Evolutionary conservation across 2,113 vertebrate species (phyloP).

Genomic region (Lagenorhynchus albirostris): DNA sequence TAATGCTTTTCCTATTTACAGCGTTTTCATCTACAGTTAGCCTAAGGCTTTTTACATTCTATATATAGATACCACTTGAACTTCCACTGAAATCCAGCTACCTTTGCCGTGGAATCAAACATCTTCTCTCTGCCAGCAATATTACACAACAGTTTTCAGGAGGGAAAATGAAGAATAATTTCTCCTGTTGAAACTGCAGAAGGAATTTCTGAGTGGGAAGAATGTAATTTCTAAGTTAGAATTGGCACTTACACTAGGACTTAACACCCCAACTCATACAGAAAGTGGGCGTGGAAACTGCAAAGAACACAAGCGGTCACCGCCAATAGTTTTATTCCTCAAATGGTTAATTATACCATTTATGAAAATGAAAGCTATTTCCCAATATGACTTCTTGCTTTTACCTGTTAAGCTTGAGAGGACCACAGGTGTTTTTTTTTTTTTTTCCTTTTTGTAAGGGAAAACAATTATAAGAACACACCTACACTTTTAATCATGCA

Average conservation of each 20-base stretch:
- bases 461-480: conserved; percentile 50
- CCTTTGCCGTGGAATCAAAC: conserved; percentile 71
- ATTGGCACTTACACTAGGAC: conserved; percentile 62
- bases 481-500: not conserved
- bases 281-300: conserved; percentile 58
- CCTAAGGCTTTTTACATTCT: conserved; percentile 76
- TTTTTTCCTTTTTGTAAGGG: not conserved
- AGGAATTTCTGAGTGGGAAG: conserved; percentile 63
- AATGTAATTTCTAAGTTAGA: conserved; percentile 54
- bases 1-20: conserved; percentile 77
- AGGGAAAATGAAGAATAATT: conserved; percentile 63
- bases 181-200: conserved; percentile 50
- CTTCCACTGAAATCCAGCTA: conserved; percentile 65
- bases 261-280: conserved; percentile 62
- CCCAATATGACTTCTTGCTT: conserved; percentile 41
- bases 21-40: conserved; percentile 76
- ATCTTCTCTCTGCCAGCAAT: conserved; percentile 50
- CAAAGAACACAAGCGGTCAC: conserved; percentile 30
- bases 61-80: conserved; percentile 80
- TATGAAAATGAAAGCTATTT: conserved; percentile 66
- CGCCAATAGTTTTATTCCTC: conserved; percentile 19
- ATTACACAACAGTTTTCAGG: conserved; percentile 69
- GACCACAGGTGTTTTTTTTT: not conserved
- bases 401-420: conserved; percentile 42
- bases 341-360: conserved; percentile 63